Conservation (phyloP, 2,113 vertebrate species). For the Fregata magnificens region DNA sequence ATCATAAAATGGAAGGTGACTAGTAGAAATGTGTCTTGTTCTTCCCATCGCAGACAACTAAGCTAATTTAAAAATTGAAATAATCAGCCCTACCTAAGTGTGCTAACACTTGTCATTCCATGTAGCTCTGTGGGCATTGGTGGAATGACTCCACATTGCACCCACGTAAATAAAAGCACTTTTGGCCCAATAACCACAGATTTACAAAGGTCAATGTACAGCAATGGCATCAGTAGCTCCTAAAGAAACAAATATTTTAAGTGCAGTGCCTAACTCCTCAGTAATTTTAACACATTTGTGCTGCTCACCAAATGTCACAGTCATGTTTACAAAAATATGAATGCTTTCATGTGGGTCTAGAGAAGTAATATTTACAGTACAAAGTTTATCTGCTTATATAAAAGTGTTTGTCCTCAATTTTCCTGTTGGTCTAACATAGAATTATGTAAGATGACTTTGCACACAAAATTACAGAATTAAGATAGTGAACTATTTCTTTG, state of each 20-base stretch:
- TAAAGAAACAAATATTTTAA: conserved; percentile 6
- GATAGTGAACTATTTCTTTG: not conserved
- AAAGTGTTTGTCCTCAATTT: not conserved
- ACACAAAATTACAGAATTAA: conserved; percentile 13
- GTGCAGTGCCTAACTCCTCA: not conserved
- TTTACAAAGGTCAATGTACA: not conserved
- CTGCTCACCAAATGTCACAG: not conserved
- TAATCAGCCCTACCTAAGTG: not conserved
- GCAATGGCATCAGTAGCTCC: not conserved
- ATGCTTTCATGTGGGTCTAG: not conserved
- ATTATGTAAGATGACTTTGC: not conserved
- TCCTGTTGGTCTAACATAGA: not conserved
- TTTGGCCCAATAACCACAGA: not conserved
- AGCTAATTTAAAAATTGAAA: not conserved
- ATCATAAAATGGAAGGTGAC: not conserved
- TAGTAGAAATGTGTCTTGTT: not conserved
- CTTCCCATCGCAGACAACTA: not conserved
- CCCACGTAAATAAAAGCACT: not conserved
- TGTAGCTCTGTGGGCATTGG: not conserved
- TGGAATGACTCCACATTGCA: not conserved
- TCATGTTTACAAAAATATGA: not conserved
- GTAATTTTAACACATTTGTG: not conserved
- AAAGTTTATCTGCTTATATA: conserved; percentile 17
- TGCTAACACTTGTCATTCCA: not conserved
- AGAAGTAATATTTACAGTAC: conserved; percentile 2